Percentiles rank a stretch among this genome's conserved stretches.
phyloP scores from a whole-genome alignment of 2,113 vertebrate species.

The Tachysurus fulvidraco region DNA sequence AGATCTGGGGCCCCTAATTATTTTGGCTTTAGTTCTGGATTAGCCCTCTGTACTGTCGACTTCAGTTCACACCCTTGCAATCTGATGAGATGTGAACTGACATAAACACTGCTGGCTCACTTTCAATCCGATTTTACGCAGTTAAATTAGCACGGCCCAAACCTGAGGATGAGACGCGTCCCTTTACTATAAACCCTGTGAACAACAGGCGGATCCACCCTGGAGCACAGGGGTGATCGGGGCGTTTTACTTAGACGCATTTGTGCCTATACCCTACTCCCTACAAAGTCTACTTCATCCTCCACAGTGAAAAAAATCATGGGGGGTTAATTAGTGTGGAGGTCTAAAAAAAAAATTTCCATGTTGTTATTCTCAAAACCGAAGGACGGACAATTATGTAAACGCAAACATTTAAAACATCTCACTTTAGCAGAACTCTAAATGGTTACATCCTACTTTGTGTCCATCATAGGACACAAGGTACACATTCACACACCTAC shows the following conservation, averaged over 20 bases:
- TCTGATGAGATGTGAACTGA: slow-evolving; percentile 88
- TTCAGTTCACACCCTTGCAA: slow-evolving; percentile 70
- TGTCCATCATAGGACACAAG: not conserved
- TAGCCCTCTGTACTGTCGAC: slow-evolving; percentile 81
- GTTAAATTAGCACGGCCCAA: slow-evolving; percentile 79
- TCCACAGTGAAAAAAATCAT: not conserved
- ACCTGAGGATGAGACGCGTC: slow-evolving; percentile 80
- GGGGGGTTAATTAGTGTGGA: not conserved
- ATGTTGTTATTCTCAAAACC: not conserved
- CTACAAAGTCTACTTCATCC: slow-evolving; percentile 11
- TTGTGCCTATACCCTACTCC: not conserved
- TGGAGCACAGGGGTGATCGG: slow-evolving; percentile 68
- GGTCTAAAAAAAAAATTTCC: not conserved
- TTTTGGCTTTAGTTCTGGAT: slow-evolving; percentile 91
- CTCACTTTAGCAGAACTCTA: not conserved
- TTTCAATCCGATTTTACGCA: slow-evolving; percentile 85
- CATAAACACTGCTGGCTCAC: slow-evolving; percentile 84
- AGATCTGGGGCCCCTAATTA: slow-evolving; percentile 86
- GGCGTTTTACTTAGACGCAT: not conserved
- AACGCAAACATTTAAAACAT: not conserved
- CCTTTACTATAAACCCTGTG: slow-evolving; percentile 71
- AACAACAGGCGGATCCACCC: slow-evolving; percentile 78
- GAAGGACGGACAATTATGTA: not conserved
- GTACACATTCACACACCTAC: not conserved
- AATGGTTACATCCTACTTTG: not conserved